Evolutionary conservation across 1,140 invertebrate species (phyloP).

Genomic region (Listronotus oregonensis): DNA sequence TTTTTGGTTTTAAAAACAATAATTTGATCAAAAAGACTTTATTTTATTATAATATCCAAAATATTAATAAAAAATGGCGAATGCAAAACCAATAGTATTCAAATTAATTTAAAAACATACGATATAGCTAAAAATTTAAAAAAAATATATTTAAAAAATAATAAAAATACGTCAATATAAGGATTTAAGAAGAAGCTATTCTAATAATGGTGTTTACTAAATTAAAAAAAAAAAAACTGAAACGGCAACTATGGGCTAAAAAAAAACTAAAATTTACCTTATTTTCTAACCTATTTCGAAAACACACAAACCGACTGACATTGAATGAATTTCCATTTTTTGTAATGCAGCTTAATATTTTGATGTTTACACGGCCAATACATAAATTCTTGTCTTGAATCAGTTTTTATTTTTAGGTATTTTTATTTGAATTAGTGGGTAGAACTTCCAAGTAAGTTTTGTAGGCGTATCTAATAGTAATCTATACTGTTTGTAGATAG

Average conservation of each 20-base stretch:
- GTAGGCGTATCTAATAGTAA: conserved; percentile 2
- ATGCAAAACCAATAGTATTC: too few relatives aligned
- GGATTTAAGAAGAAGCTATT: too few relatives aligned
- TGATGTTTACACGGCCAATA: background rate
- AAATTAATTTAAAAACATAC: too few relatives aligned
- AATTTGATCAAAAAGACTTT: too few relatives aligned
- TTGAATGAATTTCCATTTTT: background rate
- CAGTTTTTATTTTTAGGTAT: conserved; percentile 17
- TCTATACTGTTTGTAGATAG: background rate
- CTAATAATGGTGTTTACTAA: too few relatives aligned
- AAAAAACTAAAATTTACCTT: background rate
- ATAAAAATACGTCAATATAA: too few relatives aligned
- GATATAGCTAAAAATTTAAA: too few relatives aligned
- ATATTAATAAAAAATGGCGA: too few relatives aligned
- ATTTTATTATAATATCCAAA: too few relatives aligned
- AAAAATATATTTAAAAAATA: too few relatives aligned
- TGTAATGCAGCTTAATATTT: background rate
- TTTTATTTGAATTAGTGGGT: background rate
- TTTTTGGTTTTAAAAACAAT: too few relatives aligned
- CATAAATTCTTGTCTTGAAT: conserved; percentile 5
- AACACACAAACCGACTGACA: background rate
- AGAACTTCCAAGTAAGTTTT: background rate
- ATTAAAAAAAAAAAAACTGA: background rate
- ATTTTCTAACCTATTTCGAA: background rate
- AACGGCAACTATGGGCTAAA: too few relatives aligned